Evolutionary conservation across 2,888 invertebrate genomes (phyloP).

Genomic region (Tricholauxania praeusta): DNA sequence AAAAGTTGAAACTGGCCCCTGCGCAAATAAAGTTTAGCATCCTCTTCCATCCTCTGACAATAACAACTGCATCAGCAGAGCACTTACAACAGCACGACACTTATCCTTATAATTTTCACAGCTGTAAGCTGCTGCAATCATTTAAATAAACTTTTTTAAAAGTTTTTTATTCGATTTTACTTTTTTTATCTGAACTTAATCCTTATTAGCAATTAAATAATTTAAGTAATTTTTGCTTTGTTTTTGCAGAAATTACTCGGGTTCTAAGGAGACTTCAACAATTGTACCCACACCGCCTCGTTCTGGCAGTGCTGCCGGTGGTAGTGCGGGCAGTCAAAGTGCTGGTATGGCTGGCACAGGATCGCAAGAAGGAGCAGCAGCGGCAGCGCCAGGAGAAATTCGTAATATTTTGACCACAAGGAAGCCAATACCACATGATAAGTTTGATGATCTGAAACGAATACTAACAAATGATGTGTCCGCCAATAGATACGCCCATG

Average conservation of each 20-base stretch:
- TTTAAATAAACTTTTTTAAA: conserved; percentile 2
- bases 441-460: conserved; percentile 60
- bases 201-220: not conserved
- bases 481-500: conserved; percentile 55
- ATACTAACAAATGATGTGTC: conserved; percentile 39
- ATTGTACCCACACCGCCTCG: conserved; percentile 56
- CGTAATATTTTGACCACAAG: conserved; percentile 55
- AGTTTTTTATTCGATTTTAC: not conserved
- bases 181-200: not conserved
- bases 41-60: not conserved
- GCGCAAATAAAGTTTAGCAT: too few relatives aligned
- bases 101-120: too few relatives aligned
- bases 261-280: conserved; percentile 67
- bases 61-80: not conserved
- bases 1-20: too few relatives aligned
- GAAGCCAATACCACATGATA: conserved; percentile 63
- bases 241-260: conserved; percentile 65
- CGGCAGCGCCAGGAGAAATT: conserved; percentile 51
- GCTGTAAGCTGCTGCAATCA: too few relatives aligned
- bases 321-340: conserved; percentile 56
- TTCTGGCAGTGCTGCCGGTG: conserved; percentile 48
- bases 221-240: conserved; percentile 9
- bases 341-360: conserved; percentile 51
- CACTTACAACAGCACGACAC: not conserved
- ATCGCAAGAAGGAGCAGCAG: conserved; percentile 49